Conservation (phyloP, 2,113 vertebrate species). For the Leucosticte australis region DNA sequence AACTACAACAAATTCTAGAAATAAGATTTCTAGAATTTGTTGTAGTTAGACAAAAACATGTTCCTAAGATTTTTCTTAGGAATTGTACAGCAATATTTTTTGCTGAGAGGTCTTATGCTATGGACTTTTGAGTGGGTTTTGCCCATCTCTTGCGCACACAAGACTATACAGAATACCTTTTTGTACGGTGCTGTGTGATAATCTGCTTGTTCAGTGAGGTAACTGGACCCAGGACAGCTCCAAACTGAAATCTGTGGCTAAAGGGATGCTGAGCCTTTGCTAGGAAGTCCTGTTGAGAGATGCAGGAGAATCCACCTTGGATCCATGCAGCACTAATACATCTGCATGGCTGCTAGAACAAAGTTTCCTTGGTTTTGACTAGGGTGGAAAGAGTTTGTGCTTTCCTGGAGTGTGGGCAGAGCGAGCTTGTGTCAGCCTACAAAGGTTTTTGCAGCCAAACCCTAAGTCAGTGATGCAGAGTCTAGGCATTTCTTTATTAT, state of each 20-base stretch:
- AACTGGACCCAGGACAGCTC: not conserved
- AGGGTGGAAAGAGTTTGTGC: constrained; percentile 5
- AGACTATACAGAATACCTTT: not conserved
- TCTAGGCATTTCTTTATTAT: constrained; percentile 63
- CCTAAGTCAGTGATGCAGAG: constrained; percentile 55
- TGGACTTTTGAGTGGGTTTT: not conserved
- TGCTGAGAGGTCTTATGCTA: not conserved
- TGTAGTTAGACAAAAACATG: too few species aligned
- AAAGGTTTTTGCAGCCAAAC: constrained; percentile 50
- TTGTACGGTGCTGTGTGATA: not conserved
- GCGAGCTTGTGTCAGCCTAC: not conserved
- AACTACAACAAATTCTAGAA: not conserved
- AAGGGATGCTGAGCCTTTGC: not conserved
- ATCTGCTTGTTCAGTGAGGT: not conserved
- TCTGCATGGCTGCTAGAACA: not conserved
- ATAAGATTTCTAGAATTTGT: too few species aligned
- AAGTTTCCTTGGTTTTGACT: not conserved
- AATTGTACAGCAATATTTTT: not conserved
- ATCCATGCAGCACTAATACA: not conserved
- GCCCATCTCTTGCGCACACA: not conserved
- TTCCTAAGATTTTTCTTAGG: not conserved
- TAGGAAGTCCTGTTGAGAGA: not conserved
- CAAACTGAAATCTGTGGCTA: not conserved
- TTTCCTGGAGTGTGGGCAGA: constrained; percentile 52
- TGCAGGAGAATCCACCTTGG: not conserved